Conservation (phyloP, 92 coral and sea anemone species). For the Diadumene lineata region DNA sequence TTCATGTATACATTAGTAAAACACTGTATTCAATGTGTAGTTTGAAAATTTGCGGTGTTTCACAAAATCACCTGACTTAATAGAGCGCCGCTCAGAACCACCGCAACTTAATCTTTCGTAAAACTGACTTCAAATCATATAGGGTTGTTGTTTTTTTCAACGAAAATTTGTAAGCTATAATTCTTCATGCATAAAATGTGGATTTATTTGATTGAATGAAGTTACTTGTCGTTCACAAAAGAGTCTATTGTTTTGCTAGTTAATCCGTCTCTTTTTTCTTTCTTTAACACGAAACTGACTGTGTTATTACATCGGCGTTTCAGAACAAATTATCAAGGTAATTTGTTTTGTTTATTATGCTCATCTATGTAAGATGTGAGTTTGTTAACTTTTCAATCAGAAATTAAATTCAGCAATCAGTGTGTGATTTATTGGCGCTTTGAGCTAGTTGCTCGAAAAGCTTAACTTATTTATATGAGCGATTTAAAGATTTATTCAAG, state of each 20-base stretch:
- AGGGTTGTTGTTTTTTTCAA: background rate
- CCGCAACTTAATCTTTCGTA: background rate
- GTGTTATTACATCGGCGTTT: background rate
- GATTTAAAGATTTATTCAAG: background rate
- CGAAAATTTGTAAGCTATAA: background rate
- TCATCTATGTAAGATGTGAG: background rate
- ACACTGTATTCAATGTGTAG: too few relatives aligned
- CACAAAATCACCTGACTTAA: too few relatives aligned
- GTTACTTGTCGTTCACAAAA: background rate
- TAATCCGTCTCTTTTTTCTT: background rate
- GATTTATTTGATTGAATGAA: background rate
- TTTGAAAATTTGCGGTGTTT: too few relatives aligned
- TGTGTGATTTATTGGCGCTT: background rate
- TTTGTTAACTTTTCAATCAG: background rate
- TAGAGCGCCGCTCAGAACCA: too few relatives aligned
- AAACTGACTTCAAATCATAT: background rate
- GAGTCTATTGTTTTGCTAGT: background rate
- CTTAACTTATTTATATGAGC: background rate
- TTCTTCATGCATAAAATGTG: background rate
- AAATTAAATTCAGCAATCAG: background rate
- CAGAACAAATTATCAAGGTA: background rate
- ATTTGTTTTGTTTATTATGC: background rate
- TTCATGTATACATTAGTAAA: too few relatives aligned
- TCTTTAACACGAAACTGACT: background rate
- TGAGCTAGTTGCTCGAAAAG: background rate